Conservation (phyloP, 2,113 vertebrate species). For the Phalacrocorax carbo region DNA sequence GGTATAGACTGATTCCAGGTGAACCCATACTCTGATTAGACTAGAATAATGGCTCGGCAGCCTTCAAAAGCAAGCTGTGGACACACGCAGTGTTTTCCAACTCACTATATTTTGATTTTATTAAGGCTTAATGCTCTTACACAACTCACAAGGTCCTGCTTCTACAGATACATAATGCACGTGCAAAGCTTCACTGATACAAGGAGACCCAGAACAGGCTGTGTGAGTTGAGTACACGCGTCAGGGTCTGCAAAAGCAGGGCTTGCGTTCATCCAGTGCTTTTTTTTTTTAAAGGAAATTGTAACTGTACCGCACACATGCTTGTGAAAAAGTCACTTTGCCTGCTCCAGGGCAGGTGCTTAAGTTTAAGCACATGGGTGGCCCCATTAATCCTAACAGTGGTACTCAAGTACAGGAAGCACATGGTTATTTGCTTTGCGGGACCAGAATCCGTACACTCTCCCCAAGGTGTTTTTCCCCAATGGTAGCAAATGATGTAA, state of each 20-base stretch:
- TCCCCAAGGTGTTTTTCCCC: not conserved
- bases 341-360: slow-evolving; percentile 24
- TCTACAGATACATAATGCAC: fast-evolving
- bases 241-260: not conserved
- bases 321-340: not conserved
- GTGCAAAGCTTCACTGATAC: not conserved
- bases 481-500: not conserved
- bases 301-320: not conserved
- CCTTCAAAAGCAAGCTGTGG: not conserved
- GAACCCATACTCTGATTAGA: not conserved
- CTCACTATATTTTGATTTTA: not conserved
- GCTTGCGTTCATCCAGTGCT: not conserved
- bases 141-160: not conserved
- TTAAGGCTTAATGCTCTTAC: not conserved
- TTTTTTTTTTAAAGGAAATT: not conserved
- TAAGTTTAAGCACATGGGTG: slow-evolving; percentile 55
- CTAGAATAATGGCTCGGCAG: not conserved
- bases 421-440: not conserved
- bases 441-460: not conserved
- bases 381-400: not conserved
- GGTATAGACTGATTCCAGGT: not conserved
- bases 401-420: not conserved
- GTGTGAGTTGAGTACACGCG: not conserved
- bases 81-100: not conserved
- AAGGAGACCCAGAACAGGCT: not conserved